A percentile compares a stretch with the other conserved stretches of the same genome.
phyloP scores from a whole-genome alignment of 2,113 vertebrate genomes.

The Sinocyclocheilus anophthalmus region DNA sequence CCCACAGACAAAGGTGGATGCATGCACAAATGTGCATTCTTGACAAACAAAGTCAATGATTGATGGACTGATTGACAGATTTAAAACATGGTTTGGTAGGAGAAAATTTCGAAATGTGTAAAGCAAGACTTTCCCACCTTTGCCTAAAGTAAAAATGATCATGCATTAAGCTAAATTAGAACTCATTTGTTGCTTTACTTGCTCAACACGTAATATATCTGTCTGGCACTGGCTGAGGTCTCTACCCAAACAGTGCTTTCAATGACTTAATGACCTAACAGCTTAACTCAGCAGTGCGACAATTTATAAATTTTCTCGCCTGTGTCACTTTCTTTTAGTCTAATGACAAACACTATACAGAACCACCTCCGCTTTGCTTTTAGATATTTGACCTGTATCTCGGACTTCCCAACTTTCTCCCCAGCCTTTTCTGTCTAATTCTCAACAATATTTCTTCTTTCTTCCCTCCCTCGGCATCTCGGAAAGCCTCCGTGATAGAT shows the following conservation, averaged over 20 bases:
- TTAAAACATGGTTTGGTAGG: slow-evolving; percentile 1
- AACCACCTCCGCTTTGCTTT: slow-evolving; percentile 23
- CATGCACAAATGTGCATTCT: background rate
- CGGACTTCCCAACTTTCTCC: slow-evolving; percentile 39
- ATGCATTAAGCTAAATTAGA: slow-evolving; percentile 32
- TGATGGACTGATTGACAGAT: background rate
- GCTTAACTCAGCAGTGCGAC: slow-evolving; percentile 35
- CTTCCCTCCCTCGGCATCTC: slow-evolving; percentile 74
- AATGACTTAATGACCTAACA: slow-evolving; percentile 36
- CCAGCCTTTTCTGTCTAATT: slow-evolving; percentile 54
- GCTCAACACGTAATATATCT: slow-evolving; percentile 48
- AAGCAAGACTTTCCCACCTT: background rate
- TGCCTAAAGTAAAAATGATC: background rate
- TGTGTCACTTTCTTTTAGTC: slow-evolving; percentile 31
- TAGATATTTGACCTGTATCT: slow-evolving; percentile 60
- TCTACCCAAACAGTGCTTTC: slow-evolving; percentile 30
- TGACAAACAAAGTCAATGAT: slow-evolving; percentile 11
- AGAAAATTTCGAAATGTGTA: background rate
- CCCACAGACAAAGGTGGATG: slow-evolving; percentile 49
- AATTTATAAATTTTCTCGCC: slow-evolving; percentile 34
- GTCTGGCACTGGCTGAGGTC: slow-evolving; percentile 39
- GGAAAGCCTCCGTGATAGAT: slow-evolving; percentile 95
- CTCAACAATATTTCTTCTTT: slow-evolving; percentile 38
- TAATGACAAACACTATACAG: background rate
- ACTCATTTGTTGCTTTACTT: slow-evolving; percentile 39